phyloP scores from a whole-genome alignment of 2,113 vertebrate genomes.

The Psammodynastes pulverulentus region DNA sequence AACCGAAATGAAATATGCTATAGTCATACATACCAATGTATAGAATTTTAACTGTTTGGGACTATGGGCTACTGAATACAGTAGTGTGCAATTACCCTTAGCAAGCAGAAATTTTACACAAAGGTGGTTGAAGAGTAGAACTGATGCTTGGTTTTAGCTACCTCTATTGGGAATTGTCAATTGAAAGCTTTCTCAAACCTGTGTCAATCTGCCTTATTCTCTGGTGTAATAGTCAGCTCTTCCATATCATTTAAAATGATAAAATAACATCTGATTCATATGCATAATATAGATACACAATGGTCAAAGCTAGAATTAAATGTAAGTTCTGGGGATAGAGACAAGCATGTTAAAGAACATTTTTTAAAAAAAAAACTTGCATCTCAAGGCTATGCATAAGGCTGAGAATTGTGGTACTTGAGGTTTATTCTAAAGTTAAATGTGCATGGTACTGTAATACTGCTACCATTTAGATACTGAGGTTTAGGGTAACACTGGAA shows the following conservation, averaged over 20 bases:
- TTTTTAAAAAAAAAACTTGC: background rate
- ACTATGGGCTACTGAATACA: background rate
- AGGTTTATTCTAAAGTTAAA: background rate
- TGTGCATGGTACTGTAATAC: background rate
- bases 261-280: background rate
- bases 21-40: background rate
- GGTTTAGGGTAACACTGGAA: background rate
- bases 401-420: background rate
- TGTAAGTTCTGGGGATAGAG: background rate
- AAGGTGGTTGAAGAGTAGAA: background rate
- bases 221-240: background rate
- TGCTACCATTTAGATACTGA: background rate
- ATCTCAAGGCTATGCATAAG: background rate
- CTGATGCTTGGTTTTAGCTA: background rate
- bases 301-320: background rate
- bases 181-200: background rate
- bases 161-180: background rate
- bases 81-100: background rate
- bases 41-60: background rate
- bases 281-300: background rate
- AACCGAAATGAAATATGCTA: background rate
- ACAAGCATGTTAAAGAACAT: background rate
- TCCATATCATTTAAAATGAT: background rate
- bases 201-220: background rate
- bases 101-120: background rate